phyloP scores from a whole-genome alignment of 2,113 vertebrate species.

The Eublepharis macularius region DNA sequence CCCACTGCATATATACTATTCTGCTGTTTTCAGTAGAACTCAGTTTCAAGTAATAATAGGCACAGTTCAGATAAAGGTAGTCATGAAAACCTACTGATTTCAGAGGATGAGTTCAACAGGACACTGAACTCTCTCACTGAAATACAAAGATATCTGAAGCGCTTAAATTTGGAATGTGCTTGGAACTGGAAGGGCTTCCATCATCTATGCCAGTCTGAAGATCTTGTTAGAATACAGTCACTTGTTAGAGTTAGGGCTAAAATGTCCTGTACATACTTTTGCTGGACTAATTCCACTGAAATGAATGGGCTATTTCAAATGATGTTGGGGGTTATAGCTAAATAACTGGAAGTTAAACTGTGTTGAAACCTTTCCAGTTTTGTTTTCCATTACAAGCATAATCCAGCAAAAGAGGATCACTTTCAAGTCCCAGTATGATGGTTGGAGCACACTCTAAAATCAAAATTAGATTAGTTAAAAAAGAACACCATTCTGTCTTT shows the following conservation, averaged over 20 bases:
- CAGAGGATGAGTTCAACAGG: background rate
- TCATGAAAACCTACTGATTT: background rate
- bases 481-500: conserved; percentile 2
- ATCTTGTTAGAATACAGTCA: background rate
- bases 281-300: background rate
- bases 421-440: background rate
- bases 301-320: background rate
- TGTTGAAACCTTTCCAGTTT: background rate
- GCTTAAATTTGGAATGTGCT: background rate
- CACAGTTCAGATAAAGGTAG: background rate
- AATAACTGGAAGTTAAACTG: background rate
- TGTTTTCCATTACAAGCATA: background rate
- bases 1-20: background rate
- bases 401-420: background rate
- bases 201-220: too few relatives aligned
- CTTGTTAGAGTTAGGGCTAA: background rate
- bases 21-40: background rate
- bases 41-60: background rate
- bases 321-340: background rate
- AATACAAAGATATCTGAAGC: background rate
- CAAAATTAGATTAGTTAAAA: background rate
- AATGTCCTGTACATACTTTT: background rate
- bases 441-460: background rate
- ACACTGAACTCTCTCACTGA: background rate
- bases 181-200: background rate